Evolutionary conservation across 2,113 vertebrate species (phyloP).

Genomic region (Pitta sordida): DNA sequence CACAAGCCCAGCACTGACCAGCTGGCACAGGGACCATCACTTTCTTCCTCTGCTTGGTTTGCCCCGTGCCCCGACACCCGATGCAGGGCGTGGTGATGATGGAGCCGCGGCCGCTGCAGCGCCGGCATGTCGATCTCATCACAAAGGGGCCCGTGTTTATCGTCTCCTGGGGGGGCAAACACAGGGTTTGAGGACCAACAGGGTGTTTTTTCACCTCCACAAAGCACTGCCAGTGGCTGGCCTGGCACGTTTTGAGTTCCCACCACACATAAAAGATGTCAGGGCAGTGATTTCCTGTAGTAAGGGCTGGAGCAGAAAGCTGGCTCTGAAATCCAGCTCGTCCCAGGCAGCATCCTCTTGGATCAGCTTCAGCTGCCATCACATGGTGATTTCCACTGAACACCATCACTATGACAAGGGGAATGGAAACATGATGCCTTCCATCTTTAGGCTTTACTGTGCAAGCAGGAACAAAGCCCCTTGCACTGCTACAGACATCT

Average conservation of each 20-base stretch:
- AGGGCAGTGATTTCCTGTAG: background rate
- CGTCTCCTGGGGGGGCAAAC: conserved; percentile 80
- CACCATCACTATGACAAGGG: fast-evolving
- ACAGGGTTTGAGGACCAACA: fast-evolving
- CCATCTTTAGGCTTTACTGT: fast-evolving
- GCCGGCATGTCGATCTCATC: conserved; percentile 93
- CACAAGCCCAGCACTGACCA: conserved; percentile 71
- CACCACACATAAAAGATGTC: background rate
- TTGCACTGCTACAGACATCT: background rate
- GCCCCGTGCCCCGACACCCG: conserved; percentile 84
- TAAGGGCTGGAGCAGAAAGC: background rate
- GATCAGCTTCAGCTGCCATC: background rate
- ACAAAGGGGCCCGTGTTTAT: conserved; percentile 95
- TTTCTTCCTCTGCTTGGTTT: conserved; percentile 89
- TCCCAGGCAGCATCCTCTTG: background rate
- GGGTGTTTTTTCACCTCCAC: too few species aligned
- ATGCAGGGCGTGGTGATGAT: conserved; percentile 83
- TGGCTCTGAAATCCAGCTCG: background rate
- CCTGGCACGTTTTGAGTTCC: background rate
- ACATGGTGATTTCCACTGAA: fast-evolving
- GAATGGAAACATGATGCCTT: background rate
- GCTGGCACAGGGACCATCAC: conserved; percentile 94
- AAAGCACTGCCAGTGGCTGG: too few species aligned
- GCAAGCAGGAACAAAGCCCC: background rate
- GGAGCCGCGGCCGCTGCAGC: conserved; percentile 86